These are phyloP conservation scores for Pissodes strobi DNA, from an alignment of 1,140 invertebrate genomes.

Conservation along the genomic window DNA sequence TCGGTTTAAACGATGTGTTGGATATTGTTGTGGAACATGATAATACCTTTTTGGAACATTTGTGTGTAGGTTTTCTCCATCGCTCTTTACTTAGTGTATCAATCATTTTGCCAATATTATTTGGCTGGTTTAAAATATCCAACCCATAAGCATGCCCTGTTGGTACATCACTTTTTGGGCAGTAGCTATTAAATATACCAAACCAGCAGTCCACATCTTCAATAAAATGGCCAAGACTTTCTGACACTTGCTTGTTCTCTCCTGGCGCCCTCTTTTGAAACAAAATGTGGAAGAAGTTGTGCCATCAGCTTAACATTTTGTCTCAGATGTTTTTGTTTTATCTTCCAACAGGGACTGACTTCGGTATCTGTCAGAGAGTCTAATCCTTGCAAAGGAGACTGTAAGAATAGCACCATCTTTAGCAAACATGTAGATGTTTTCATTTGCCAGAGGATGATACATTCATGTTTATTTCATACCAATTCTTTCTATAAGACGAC, in stretches of 20 bases:
- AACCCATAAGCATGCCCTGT: conserved; percentile 24
- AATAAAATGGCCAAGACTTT: conserved; percentile 15
- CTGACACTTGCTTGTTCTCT: not conserved
- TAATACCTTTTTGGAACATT: conserved; percentile 13
- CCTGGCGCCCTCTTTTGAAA: conserved; percentile 6
- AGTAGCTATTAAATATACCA: conserved; percentile 24
- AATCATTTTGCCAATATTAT: conserved; percentile 14
- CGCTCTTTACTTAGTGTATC: too few relatives aligned
- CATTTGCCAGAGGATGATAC: conserved; percentile 27
- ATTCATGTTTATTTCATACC: conserved; percentile 25
- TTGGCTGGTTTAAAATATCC: not conserved
- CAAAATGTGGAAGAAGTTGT: conserved; percentile 35
- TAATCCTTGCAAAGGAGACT: conserved; percentile 36
- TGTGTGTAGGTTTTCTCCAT: conserved; percentile 17
- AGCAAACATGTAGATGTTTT: conserved; percentile 38
- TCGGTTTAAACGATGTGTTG: not conserved
- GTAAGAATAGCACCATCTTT: conserved; percentile 37
- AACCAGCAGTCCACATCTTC: conserved; percentile 19
- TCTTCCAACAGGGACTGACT: too few relatives aligned
- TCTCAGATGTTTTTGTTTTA: too few relatives aligned
- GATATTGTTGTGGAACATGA: not conserved
- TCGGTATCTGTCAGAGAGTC: conserved; percentile 39
- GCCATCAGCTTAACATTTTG: too few relatives aligned
- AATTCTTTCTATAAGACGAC: conserved; percentile 49
- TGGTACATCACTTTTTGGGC: not conserved